Conservation (phyloP, 2,113 vertebrate genomes). For the Abramis brama region DNA sequence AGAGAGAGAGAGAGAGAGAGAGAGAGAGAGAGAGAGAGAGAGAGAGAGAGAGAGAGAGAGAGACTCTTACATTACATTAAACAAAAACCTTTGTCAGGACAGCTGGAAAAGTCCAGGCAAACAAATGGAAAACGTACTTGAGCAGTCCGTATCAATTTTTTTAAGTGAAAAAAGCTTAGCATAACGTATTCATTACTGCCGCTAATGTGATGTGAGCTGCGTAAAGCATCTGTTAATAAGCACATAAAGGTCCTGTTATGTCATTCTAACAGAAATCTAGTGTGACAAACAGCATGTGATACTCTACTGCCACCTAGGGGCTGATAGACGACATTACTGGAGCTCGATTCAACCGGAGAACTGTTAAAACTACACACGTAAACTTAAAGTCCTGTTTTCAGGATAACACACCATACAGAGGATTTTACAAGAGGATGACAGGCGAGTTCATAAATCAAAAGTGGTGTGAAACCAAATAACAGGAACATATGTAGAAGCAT, state of each 20-base stretch:
- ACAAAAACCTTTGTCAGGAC: neutral
- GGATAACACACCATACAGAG: too few species aligned
- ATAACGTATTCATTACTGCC: neutral
- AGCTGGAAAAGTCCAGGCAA: neutral
- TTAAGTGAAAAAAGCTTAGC: neutral
- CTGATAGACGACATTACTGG: neutral
- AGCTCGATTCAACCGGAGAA: neutral
- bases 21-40: neutral
- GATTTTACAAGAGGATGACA: neutral
- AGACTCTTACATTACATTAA: too few species aligned
- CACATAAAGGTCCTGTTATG: neutral
- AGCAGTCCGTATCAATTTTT: neutral
- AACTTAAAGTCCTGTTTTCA: neutral
- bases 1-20: too few species aligned
- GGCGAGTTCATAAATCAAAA: neutral
- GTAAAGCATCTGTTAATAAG: slow-evolving; percentile 15
- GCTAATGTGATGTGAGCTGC: neutral
- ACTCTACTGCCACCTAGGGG: slow-evolving; percentile 22
- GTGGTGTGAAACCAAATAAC: neutral
- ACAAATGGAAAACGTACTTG: neutral
- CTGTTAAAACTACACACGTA: neutral
- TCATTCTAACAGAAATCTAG: neutral
- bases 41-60: too few species aligned
- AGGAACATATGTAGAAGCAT: neutral
- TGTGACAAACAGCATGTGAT: neutral